Base-by-base conservation (phyloP, 1,140 invertebrate genomes). In the Nebria ingens region DNA sequence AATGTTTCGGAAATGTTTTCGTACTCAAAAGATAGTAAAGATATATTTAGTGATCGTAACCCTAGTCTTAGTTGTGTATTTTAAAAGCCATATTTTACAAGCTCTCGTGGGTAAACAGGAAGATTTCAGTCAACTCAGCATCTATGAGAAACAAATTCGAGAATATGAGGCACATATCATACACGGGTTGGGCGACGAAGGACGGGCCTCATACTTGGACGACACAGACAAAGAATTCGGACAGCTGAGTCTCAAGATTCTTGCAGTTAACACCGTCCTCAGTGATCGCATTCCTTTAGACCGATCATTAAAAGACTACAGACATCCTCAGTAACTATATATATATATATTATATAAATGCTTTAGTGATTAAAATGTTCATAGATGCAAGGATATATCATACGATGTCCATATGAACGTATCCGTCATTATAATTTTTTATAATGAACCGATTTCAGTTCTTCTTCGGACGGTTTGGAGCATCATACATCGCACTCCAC, bases 381-480 rank as follows among this genome's bases (percentile, higher is more conserved):
- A 49, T 58, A 82, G 79, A 55, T 85, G 82, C 64, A 72, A 72
- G 60, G 59, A 64, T 17, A 65, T 81, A 19, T 62, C 58, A 9
- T 85, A 84, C 61, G 69, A 75, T 65, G 65, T 72, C 12, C 71
- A 70, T 56, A 64, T 84, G n/a, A 79, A 79, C 21, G 71, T 79
- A 2, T 80, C 76, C 59, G 81, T 95, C 12, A 78, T 95, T 23
- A 83, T 95, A 49, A 90, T 93, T 61, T 95, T 92, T 73, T 89
- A 85, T 65, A 92, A 96, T 69, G 93, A 96, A 74, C 85, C 91
- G 2, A 87, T 86, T 70, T 88, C 89, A 2, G 84, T 90, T 20
- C 77, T 96, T 38, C 64, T 95, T 20, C 67, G 92, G 19, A 94
- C 91, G 0, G 80, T 94, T 12, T 87, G 90, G 77, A 91, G 87